phyloP scores from a whole-genome alignment of 2,797 vertebrate genomes.

The Gymnothorax reevesii region DNA sequence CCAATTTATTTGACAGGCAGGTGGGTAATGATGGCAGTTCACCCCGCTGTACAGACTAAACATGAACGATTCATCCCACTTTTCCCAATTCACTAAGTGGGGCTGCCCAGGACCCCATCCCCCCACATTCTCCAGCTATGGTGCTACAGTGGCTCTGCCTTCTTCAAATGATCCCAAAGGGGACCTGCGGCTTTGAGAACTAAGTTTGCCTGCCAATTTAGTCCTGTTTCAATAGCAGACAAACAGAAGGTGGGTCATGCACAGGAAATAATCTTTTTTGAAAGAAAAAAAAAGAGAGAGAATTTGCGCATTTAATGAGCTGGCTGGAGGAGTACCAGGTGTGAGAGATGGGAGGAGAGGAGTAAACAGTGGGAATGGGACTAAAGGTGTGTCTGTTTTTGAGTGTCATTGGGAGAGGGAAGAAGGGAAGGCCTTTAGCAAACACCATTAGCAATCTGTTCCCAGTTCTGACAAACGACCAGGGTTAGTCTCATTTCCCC shows the following conservation, averaged over 20 bases:
- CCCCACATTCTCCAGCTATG: constrained; percentile 42
- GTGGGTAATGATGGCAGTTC: constrained; percentile 99
- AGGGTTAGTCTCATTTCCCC: constrained; percentile 55
- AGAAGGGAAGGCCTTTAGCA: constrained; percentile 48
- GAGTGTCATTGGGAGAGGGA: constrained; percentile 47
- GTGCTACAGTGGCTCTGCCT: constrained; percentile 63
- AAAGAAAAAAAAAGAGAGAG: not conserved
- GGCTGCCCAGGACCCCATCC: constrained; percentile 71
- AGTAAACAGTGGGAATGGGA: constrained; percentile 48
- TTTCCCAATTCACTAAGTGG: constrained; percentile 83
- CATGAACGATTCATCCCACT: constrained; percentile 85
- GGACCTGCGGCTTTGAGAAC: constrained; percentile 82
- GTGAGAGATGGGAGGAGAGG: constrained; percentile 40
- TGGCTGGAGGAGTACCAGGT: constrained; percentile 71
- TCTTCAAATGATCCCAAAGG: constrained; percentile 86
- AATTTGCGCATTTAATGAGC: constrained; percentile 85
- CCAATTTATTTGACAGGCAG: constrained; percentile 99
- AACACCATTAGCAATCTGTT: constrained; percentile 69
- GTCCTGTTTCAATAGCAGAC: constrained; percentile 77
- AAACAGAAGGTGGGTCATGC: constrained; percentile 76
- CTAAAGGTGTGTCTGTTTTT: constrained; percentile 62
- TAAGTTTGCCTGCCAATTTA: constrained; percentile 91
- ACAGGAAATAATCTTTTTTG: constrained; percentile 50
- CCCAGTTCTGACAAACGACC: constrained; percentile 61
- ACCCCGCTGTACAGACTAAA: constrained; percentile 93